phyloP scores from a whole-genome alignment of 2,888 invertebrate genomes.

The Orchesellides sinensis region DNA sequence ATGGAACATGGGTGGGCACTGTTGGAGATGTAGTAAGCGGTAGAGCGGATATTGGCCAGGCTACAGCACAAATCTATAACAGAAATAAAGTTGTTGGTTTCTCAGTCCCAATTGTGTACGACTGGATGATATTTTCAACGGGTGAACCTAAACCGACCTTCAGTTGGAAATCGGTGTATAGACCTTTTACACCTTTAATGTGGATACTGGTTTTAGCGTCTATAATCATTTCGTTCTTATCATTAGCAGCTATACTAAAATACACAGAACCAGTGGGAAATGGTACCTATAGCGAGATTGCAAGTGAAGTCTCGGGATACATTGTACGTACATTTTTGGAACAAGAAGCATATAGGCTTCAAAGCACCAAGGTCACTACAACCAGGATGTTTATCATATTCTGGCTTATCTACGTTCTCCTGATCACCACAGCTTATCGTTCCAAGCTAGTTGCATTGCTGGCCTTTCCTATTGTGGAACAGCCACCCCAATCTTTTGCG shows the following conservation, averaged over 20 bases:
- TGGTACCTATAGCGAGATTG: background rate
- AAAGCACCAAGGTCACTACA: background rate
- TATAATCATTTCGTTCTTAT: background rate
- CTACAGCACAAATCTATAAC: conserved; percentile 11
- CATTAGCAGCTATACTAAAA: background rate
- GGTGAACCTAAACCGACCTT: conserved; percentile 37
- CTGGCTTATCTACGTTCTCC: conserved; percentile 56
- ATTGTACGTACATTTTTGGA: background rate
- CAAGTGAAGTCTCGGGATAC: background rate
- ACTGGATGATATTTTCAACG: conserved; percentile 36
- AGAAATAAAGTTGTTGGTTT: conserved; percentile 37
- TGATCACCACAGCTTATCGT: conserved; percentile 62
- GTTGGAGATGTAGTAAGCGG: conserved; percentile 58
- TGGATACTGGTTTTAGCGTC: conserved; percentile 1
- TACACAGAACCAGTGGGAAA: background rate
- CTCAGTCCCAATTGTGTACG: conserved; percentile 38
- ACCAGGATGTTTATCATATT: conserved; percentile 19
- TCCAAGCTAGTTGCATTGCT: conserved; percentile 66
- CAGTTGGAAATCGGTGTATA: conserved; percentile 61
- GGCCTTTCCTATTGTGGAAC: conserved; percentile 57
- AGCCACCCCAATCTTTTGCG: conserved; percentile 59
- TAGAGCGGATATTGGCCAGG: conserved; percentile 44
- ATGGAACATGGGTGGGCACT: conserved; percentile 63
- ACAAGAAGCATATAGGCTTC: background rate
- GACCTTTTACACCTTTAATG: conserved; percentile 26